Evolutionary conservation across 2,797 vertebrate genomes (phyloP).

Genomic region (Nasua narica): DNA sequence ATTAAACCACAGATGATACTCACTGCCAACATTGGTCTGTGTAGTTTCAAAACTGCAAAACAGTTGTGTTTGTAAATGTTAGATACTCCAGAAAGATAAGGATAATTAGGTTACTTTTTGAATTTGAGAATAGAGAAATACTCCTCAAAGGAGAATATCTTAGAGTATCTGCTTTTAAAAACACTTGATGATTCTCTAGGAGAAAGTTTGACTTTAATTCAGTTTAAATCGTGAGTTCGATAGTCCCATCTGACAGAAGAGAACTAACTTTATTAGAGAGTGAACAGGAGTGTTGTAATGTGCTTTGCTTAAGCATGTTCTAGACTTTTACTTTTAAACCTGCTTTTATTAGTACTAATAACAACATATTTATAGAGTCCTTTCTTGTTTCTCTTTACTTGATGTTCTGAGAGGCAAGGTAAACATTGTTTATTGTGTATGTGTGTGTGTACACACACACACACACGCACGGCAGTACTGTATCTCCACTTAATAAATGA

Average conservation of each 20-base stretch:
- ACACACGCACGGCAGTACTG: background rate
- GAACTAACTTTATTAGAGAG: background rate
- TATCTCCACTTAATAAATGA: background rate
- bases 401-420: background rate
- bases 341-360: background rate
- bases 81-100: background rate
- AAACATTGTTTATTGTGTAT: background rate
- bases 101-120: background rate
- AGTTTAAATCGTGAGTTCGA: background rate
- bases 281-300: background rate
- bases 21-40: background rate
- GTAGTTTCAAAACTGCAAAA: background rate
- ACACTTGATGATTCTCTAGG: background rate
- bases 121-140: background rate
- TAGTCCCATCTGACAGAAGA: background rate
- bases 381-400: background rate
- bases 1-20: background rate
- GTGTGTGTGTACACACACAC: too few relatives aligned
- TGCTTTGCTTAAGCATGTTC: background rate
- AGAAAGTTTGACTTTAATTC: background rate
- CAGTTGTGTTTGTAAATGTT: background rate
- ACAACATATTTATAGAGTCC: background rate
- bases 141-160: background rate
- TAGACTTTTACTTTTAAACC: background rate
- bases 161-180: background rate